Conservation (phyloP, 1,140 invertebrate species). For the Drosophila mauritiana region DNA sequence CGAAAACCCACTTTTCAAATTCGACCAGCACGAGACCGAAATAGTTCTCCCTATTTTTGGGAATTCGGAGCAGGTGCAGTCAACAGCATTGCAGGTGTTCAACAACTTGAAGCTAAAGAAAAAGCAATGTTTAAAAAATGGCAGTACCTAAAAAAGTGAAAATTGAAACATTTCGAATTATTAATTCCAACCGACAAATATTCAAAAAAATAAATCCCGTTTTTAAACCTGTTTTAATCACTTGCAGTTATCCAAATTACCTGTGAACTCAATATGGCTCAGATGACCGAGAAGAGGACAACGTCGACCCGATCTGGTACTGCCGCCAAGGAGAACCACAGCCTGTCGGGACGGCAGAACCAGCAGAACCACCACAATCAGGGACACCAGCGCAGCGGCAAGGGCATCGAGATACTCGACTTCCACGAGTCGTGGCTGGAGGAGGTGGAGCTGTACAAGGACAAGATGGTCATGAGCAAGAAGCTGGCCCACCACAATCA, state of each 20-base stretch:
- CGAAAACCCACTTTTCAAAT: conserved; percentile 22
- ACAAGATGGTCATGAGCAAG: conserved; percentile 68
- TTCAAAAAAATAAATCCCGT: background rate
- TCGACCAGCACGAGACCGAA: background rate
- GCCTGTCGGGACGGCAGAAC: conserved; percentile 4
- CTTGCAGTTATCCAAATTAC: conserved; percentile 68
- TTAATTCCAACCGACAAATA: background rate
- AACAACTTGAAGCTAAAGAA: background rate
- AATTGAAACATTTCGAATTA: background rate
- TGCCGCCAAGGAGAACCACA: conserved; percentile 39
- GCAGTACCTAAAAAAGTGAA: background rate
- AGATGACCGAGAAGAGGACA: conserved; percentile 79
- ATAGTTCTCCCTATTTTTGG: background rate
- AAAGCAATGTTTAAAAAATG: too few species aligned
- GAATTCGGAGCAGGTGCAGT: background rate
- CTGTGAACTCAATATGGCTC: conserved; percentile 73
- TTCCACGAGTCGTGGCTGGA: conserved; percentile 83
- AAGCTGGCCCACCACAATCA: conserved; percentile 67
- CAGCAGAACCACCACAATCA: background rate
- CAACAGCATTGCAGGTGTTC: background rate
- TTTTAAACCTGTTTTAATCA: background rate
- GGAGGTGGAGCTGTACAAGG: conserved; percentile 80
- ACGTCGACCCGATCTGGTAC: conserved; percentile 30
- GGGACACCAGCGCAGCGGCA: conserved; percentile 48
- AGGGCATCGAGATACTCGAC: conserved; percentile 80